Evolutionary conservation across 1,140 invertebrate genomes (phyloP).

Genomic region (Chionoecetes opilio): DNA sequence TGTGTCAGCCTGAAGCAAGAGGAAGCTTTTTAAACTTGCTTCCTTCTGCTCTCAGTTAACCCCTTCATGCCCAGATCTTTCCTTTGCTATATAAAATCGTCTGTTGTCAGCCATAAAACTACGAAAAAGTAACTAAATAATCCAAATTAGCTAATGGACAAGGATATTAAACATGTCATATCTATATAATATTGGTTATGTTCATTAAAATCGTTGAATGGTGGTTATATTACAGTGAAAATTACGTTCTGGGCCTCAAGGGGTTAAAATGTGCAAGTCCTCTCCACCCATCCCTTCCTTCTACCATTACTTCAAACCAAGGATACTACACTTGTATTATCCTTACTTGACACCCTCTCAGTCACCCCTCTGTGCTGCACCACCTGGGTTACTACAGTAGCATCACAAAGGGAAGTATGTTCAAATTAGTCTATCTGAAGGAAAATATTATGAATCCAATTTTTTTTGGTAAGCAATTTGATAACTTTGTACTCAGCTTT

Average conservation of each 20-base stretch:
- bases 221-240: too few relatives aligned
- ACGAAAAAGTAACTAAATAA: too few relatives aligned
- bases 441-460: background rate
- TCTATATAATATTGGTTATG: background rate
- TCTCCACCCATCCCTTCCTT: background rate
- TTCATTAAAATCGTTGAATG: background rate
- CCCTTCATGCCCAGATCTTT: too few relatives aligned
- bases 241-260: too few relatives aligned
- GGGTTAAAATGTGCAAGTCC: too few relatives aligned
- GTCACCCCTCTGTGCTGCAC: background rate
- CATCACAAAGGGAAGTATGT: slow-evolving; percentile 1
- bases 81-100: too few relatives aligned
- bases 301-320: too few relatives aligned
- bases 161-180: too few relatives aligned
- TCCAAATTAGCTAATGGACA: too few relatives aligned
- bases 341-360: background rate
- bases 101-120: too few relatives aligned
- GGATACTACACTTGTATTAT: too few relatives aligned
- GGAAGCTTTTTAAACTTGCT: background rate
- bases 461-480: background rate
- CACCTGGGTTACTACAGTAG: background rate
- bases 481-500: slow-evolving; percentile 12
- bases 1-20: background rate
- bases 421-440: slow-evolving; percentile 19
- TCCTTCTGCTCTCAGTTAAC: background rate